Evolutionary conservation across 2,888 invertebrate genomes (phyloP).

Genomic region (Apodemia duryi): DNA sequence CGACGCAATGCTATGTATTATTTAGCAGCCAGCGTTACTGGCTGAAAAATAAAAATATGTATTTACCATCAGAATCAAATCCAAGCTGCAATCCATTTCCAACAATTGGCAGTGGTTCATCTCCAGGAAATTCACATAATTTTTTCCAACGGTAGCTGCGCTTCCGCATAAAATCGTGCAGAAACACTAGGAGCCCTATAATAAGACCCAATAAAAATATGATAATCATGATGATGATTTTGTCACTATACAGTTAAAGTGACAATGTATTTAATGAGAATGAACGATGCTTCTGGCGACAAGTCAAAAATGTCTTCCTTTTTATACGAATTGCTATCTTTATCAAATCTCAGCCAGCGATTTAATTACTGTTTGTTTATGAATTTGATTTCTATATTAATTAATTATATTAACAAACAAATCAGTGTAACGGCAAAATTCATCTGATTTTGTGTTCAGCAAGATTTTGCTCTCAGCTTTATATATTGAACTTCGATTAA

Average conservation of each 20-base stretch:
- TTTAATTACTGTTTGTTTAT: not conserved
- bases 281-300: not conserved
- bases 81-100: conserved; percentile 51
- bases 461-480: not conserved
- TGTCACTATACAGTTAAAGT: not conserved
- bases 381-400: not conserved
- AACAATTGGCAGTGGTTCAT: conserved; percentile 43
- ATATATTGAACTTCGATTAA: not conserved
- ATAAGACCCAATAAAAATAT: conserved; percentile 30
- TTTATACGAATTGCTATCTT: conserved; percentile 5
- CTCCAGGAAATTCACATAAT: conserved; percentile 43
- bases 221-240: conserved; percentile 31
- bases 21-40: not conserved
- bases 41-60: not conserved
- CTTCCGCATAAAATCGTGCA: conserved; percentile 32
- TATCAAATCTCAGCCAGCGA: not conserved
- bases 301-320: not conserved
- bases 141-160: conserved; percentile 35
- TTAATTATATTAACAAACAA: not conserved
- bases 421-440: not conserved
- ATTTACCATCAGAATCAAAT: conserved; percentile 45
- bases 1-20: not conserved
- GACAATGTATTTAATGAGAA: not conserved
- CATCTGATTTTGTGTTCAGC: not conserved
- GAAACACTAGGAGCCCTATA: conserved; percentile 29